phyloP scores from a whole-genome alignment of 2,113 vertebrate species.

The Phrynocephalus versicolor region DNA sequence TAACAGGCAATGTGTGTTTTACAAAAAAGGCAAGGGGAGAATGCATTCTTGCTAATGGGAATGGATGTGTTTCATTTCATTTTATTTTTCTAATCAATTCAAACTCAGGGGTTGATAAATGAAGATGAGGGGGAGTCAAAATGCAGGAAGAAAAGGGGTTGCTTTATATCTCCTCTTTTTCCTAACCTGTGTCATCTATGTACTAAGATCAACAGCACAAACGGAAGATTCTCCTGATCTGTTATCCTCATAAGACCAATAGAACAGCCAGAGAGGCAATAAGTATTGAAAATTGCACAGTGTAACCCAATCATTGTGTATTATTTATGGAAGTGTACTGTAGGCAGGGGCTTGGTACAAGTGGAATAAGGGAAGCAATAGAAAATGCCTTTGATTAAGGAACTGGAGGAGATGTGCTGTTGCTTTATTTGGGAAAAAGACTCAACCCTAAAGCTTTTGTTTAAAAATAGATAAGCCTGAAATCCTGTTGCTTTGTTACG shows the following conservation, averaged over 20 bases:
- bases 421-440: background rate
- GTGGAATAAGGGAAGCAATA: slow-evolving; percentile 18
- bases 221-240: background rate
- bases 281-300: slow-evolving; percentile 30
- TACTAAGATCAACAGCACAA: slow-evolving; percentile 12
- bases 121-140: slow-evolving; percentile 26
- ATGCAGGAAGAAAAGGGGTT: background rate
- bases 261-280: background rate
- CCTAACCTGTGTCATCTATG: background rate
- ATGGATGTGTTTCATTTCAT: slow-evolving; percentile 13
- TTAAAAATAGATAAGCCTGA: too few relatives aligned
- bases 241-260: slow-evolving; percentile 33
- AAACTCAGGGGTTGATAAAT: slow-evolving; percentile 23
- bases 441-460: too few relatives aligned
- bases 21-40: slow-evolving; percentile 22
- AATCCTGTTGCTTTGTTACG: too few relatives aligned
- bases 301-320: rapidly evolving
- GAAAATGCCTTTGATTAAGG: slow-evolving; percentile 7
- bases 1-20: slow-evolving; percentile 13
- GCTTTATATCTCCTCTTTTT: background rate
- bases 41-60: slow-evolving; percentile 8
- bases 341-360: slow-evolving; percentile 22
- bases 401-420: background rate
- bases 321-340: slow-evolving; percentile 1
- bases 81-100: slow-evolving; percentile 23